Evolutionary conservation across 2,797 vertebrate genomes (phyloP), one percentile per base, ranked within the genome.

Genomic region (Hoplostethus atlanticus): DNA sequence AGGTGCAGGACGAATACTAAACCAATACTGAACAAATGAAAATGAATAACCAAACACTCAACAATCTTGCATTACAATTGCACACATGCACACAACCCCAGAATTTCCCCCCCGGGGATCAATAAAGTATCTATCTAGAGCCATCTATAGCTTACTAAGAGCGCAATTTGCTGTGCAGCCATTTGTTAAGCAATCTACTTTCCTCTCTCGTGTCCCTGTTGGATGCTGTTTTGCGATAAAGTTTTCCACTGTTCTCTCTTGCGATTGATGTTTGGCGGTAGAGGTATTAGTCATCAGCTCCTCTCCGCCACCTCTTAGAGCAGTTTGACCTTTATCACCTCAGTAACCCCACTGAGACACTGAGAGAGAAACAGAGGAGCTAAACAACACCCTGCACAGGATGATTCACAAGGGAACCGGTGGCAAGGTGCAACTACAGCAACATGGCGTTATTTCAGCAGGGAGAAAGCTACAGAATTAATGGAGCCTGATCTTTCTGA

Each of bases 351-450:
- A 69, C 64, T 1, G 61, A 65, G 56, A 77, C 69, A 69, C 64
- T 1, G 61, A 65, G 56, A 77, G 66, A 78, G 21, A 21, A 76
- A 76, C 60, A 68, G 60, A 70, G 55, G 59, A 71, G 61, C 67
- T 76, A 78, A 87, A 83, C 83, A 84, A 64, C 82, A 53, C 79
- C 76, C 76, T 86, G 21, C 88, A 65, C 64, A 63, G 51, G 58
- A 80, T 86, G 80, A 83, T 77, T 82, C 80, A 85, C 44, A n/a
- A 56, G 61, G 71, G 57, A 77, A 66, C 13, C 53, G 65, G 52
- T 75, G 64, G 42, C 46, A 50, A 70, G 54, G 67, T 66, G 54
- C 56, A 56, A 50, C 40, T 40, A 42, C 84, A 73, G 68, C 38
- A 80, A 46, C 38, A 38, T 1, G 4, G 25, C 0, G 42, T 71